Base-by-base conservation (phyloP, 2,797 vertebrate species). In the Epinephelus malabaricus region DNA sequence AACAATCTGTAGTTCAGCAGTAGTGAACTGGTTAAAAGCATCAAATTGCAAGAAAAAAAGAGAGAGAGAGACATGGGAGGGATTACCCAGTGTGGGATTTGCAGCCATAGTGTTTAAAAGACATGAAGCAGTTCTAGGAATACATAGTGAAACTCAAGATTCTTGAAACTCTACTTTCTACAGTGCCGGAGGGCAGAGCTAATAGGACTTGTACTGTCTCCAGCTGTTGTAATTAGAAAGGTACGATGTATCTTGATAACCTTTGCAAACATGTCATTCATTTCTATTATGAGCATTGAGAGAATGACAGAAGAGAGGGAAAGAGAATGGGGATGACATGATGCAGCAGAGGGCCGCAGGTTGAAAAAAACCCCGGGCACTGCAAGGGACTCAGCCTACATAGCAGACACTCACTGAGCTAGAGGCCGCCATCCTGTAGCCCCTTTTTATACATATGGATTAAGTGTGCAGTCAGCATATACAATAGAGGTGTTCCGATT, bases 71-170 rank as follows among this genome's bases (percentile, higher is more conserved):
- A 54, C n/a, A 61, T 38, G 47, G 68, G 60, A 77, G 63, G 27
- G 82, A 69, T 53, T 18, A 67, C 75, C 82, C 82, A 76, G 69
- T 56, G 47, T 72, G 76, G 79, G 85, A 86, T 83, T 87, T 76
- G 73, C 45, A 81, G 63, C 82, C 69, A 14, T 30, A 25, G 80
- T 80, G 81, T 63, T 81, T 85, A 59, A 62, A 86, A 84, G 81
- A 80, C 74, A 84, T 73, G 43, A 85, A 86, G 75, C 62, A 64
- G 30, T 85, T 88, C 79, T 61, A 84, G 85, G 77, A 88, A 90
- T 58, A 86, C 59, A 68, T 75, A 70, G 73, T 73, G 61, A 76
- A 85, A 73, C 60, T 78, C 74, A 50, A 65, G 77, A 80, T 73
- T 72, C 81, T 64, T 75, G 83, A 82, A 84, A 81, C 55, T 78